Base-by-base conservation (phyloP, 2,888 invertebrate genomes). In the Meliscaeva auricollis region DNA sequence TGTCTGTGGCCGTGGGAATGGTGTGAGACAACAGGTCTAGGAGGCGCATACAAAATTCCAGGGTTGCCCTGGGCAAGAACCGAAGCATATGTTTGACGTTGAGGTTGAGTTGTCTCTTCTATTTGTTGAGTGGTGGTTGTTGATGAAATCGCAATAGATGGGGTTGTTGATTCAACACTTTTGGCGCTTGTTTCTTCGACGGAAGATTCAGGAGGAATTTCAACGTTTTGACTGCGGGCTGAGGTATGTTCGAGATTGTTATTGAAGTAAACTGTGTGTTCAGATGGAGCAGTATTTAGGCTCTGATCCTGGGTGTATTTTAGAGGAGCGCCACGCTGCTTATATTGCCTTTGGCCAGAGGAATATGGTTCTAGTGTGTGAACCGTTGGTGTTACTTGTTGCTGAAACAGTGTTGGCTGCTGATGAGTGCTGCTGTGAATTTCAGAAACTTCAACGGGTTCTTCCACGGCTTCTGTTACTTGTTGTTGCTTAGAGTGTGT, bases 201-300 rank as follows among this genome's bases (percentile, higher is more conserved):
- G 5, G 9, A 11, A 0, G 9, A 3, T 6, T 52, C 50, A 0
- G 26, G 3, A 3, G 80, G 60, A 1, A 52, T 52, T 76, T 80
- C 80, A 3, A 80, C 5, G 8, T 84, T 84, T 22, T 80, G 75
- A 26, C 48, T 88, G 87, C 73, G 87, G 82, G 73, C 68, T 85
- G 89, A 20, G 75, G 81, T 58, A 69, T 64, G 48, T 62, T 72
- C 58, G 13, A 77, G 60, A 3, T 62, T 70, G 35, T 20, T 79
- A 17, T 13, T 76, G 44, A 91, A 64, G 17, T 90, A 91, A 3
- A 91, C 90, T 13, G 90, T 90, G 56, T 91, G 91, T 75, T 91
- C 90, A 0, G 90, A 88, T 8, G 91, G 90, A 1, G 90, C 90
- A 52, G 90, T 56, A 4, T 89, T 89, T 44, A 90, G 89, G 88